Evolutionary conservation across 2,797 vertebrate genomes (phyloP), one percentile per base, ranked within the genome.

Genomic region (Amniataba percoides): DNA sequence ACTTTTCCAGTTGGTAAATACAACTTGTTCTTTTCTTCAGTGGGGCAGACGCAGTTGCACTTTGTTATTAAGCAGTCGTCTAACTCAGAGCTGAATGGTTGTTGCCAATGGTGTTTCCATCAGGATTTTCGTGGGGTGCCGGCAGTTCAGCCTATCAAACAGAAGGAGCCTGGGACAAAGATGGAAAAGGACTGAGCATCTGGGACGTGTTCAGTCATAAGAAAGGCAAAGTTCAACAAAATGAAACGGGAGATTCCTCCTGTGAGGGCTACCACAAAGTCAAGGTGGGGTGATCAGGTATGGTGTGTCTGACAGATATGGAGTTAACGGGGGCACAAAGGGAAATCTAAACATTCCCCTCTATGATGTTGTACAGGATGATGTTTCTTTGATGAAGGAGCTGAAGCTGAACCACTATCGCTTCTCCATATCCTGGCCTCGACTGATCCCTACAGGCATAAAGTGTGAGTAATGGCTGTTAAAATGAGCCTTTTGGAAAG

Each of bases 121-220:
- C 39, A 98, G 98, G 96, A 91, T 99, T 99, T 95, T 95, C 96
- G 55, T 98, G 97, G 97, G 98, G 97, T 7, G 96, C 95, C 82
- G 97, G 97, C 84, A 96, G 97, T 83, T 98, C 98, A 40, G 97
- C 98, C 58, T 98, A 97, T 94, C 98, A 99, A 92, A 98, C 97
- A 0, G 97, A 99, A 93, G 97, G 97, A 68, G 97, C 97, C 77
- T 99, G 98, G 98, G 96, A 99, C 93, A 95, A 95, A 86, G 97
- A 98, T 53, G 97, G 98, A 71, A 99, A 99, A 95, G 98, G 97
- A 76, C 92, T 96, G 23, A 99, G 97, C 88, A 97, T 99, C 89
- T 99, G 98, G 97, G 97, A 99, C 0, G 93, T 89, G 80, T 99
- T 99, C 82, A 96, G 95, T 16, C 98, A 98, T 80, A 93, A 92